Evolutionary conservation across 2,888 invertebrate species (phyloP), one percentile per base, ranked within the genome.

Genomic region (Lycophotia porphyrea): DNA sequence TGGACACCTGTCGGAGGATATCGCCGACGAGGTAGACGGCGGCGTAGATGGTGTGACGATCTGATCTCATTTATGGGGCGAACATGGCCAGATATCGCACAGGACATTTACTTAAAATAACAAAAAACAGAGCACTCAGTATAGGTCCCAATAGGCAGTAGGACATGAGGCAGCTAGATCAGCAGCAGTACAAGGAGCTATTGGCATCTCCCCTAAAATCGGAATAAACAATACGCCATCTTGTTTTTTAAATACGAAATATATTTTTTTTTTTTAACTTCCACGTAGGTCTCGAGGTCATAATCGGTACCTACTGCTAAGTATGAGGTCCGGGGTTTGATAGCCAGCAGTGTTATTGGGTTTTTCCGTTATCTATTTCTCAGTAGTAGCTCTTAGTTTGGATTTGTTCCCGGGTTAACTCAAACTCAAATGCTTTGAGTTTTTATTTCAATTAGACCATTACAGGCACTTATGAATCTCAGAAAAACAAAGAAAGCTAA

Each of bases 101-200:
- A n/a, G n/a, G n/a, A n/a, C 78, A 81, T 64, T 77, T 39, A 73
- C 44, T 39, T 78, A 61, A 31, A 70, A 63, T 52, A 52, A 61
- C 34, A 49, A 76, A 49, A 61, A 15, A 44, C 21, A 36, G 36
- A 36, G 42, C 36, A 1, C 49, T 21, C 79, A 79, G 34, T 31
- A 4, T 9, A 39, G 8, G 8, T 63, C 31, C 11, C 8, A 64
- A 42, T 47, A 31, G 44, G 44, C 44, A 39, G 44, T 27, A 9
- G 63, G n/a, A 15, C 1, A 77, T 4, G 31, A 31, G 44, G 1
- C 24, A 36, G 27, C 24, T 31, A 36, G 24, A 60, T 24, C 24
- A 34, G 60, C 1, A 34, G 11, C 5, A 60, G 60, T 21, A 34
- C 34, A 58, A 58, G 27, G 31, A 58, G 18, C 7, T 58, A 11